These are phyloP conservation scores for Hirtodrosophila alboralis DNA, from an alignment of 2,888 invertebrate genomes.

Conservation along the genomic window DNA sequence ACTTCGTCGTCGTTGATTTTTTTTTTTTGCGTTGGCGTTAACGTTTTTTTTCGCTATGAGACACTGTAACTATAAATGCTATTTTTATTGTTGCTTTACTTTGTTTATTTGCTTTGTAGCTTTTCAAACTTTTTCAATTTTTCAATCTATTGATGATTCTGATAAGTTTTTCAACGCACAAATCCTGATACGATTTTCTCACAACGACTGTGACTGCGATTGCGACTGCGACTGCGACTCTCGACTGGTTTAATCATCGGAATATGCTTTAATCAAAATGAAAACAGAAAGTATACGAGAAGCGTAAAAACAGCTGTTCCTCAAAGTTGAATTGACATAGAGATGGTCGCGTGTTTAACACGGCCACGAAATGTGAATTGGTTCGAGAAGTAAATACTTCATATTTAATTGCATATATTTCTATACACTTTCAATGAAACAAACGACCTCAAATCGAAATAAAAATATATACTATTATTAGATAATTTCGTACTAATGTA, in stretches of 20 bases:
- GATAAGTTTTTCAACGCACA: constrained; percentile 30
- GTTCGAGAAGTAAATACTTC: too few species aligned
- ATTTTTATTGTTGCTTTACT: constrained; percentile 4
- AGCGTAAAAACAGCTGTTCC: constrained; percentile 69
- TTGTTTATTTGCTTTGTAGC: constrained; percentile 2
- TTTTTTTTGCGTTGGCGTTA: constrained; percentile 33
- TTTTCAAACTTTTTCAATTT: not conserved
- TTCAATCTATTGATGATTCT: constrained; percentile 11
- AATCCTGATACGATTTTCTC: constrained; percentile 43
- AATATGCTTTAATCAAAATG: constrained; percentile 75
- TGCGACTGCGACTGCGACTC: constrained; percentile 46
- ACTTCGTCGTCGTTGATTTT: constrained; percentile 13
- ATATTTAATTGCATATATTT: too few species aligned
- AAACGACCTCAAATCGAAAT: too few species aligned
- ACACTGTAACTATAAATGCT: constrained; percentile 1
- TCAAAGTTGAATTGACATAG: constrained; percentile 40
- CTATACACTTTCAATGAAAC: too few species aligned
- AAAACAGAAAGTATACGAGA: constrained; percentile 74
- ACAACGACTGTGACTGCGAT: constrained; percentile 45
- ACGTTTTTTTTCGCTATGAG: constrained; percentile 9
- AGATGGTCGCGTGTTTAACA: constrained; percentile 30
- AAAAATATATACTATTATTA: too few species aligned
- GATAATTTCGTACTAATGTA: too few species aligned
- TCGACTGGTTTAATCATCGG: constrained; percentile 73
- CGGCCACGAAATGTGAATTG: too few species aligned